Percentiles rank a stretch among this genome's conserved stretches.
phyloP scores from a whole-genome alignment of 2,797 vertebrate species.

The Eidolon dupreanum region DNA sequence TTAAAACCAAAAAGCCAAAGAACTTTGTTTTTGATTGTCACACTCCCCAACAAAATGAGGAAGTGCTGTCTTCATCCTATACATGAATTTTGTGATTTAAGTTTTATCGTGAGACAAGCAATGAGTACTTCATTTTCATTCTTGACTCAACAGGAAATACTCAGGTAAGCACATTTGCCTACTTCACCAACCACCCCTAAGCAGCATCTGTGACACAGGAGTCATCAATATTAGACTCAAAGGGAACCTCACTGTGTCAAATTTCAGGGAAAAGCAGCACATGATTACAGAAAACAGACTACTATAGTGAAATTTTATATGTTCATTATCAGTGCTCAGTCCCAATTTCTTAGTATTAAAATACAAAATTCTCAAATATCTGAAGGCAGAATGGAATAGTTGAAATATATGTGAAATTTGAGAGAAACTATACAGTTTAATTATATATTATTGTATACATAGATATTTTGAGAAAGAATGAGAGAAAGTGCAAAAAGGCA shows the following conservation, averaged over 20 bases:
- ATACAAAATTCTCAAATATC: not conserved
- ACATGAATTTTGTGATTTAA: not conserved
- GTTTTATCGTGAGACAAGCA: not conserved
- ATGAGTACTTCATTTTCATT: constrained; percentile 6
- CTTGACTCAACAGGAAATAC: constrained; percentile 24
- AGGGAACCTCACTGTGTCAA: not conserved
- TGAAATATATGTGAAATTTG: not conserved
- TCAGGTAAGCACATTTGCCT: constrained; percentile 12
- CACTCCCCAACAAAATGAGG: not conserved
- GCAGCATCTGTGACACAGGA: not conserved
- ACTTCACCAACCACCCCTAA: not conserved
- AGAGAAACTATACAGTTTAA: not conserved
- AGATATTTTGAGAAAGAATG: not conserved
- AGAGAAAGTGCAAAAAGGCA: not conserved
- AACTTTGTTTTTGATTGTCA: not conserved
- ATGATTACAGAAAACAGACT: not conserved
- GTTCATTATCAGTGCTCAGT: not conserved
- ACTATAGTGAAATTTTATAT: constrained; percentile 41
- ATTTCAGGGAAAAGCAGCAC: constrained; percentile 48
- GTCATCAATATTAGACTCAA: not conserved
- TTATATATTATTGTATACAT: not conserved
- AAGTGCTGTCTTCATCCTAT: not conserved
- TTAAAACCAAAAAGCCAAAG: not conserved
- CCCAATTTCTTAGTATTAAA: not conserved
- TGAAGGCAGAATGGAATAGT: not conserved